Conservation (phyloP, 2,797 vertebrate genomes). For the Myotis daubentonii region DNA sequence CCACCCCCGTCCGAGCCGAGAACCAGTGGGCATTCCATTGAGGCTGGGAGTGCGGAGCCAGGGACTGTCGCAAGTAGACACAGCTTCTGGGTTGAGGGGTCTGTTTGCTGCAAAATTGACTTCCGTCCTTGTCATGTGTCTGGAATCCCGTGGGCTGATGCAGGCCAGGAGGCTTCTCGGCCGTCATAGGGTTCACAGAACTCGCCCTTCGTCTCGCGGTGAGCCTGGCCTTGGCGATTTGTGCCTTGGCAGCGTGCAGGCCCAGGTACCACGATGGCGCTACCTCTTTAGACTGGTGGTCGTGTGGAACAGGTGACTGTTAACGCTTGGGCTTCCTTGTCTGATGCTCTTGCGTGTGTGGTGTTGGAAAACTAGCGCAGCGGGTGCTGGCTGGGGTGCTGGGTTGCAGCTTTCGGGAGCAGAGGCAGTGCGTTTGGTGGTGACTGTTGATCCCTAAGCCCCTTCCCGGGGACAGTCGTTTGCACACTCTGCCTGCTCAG, state of each 20-base stretch:
- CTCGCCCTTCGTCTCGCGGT: background rate
- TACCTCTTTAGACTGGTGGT: too few species aligned
- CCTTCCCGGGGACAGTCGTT: background rate
- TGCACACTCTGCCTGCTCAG: background rate
- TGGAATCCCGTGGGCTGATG: background rate
- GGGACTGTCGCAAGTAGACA: background rate
- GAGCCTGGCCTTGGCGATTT: background rate
- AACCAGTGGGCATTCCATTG: background rate
- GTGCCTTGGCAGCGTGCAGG: background rate
- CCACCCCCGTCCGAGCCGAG: too few species aligned
- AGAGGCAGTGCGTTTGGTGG: background rate
- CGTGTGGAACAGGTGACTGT: background rate
- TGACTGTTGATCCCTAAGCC: background rate
- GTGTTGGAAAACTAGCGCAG: background rate
- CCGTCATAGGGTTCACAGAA: background rate
- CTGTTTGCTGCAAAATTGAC: background rate
- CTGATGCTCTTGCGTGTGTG: background rate
- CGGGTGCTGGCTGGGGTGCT: background rate
- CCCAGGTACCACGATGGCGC: too few species aligned
- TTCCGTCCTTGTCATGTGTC: background rate
- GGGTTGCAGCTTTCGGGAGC: background rate
- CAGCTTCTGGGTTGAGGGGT: background rate
- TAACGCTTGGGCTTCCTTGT: background rate
- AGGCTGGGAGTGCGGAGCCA: background rate
- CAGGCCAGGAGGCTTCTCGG: background rate